Evolutionary conservation across 2,797 vertebrate genomes (phyloP).

Genomic region (Coccyzus lansbergi): DNA sequence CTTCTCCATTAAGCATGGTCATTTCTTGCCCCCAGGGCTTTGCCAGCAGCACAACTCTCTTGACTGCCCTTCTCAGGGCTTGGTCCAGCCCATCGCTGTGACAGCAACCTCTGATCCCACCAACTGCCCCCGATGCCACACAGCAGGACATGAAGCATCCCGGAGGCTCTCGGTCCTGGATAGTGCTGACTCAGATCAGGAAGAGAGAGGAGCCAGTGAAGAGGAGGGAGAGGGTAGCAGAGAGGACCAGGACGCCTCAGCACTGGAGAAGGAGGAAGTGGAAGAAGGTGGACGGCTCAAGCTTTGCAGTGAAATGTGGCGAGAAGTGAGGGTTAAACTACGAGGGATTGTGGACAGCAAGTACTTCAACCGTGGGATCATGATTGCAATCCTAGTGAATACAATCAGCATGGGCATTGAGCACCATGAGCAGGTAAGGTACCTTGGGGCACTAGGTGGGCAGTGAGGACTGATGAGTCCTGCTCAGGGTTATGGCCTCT

Average conservation of each 20-base stretch:
- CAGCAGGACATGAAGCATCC: constrained; percentile 59
- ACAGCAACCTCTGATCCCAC: constrained; percentile 81
- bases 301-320: constrained; percentile 83
- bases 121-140: constrained; percentile 84
- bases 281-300: constrained; percentile 66
- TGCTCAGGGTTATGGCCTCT: background rate
- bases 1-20: background rate
- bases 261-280: constrained; percentile 75
- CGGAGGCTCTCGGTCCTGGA: constrained; percentile 61
- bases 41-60: constrained; percentile 85
- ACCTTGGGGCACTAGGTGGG: background rate
- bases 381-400: constrained; percentile 96
- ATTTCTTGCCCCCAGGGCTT: constrained; percentile 74
- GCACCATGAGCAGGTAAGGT: constrained; percentile 92
- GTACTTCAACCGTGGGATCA: constrained; percentile 96
- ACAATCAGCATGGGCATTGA: constrained; percentile 98
- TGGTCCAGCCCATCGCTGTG: constrained; percentile 85
- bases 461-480: rapidly evolving
- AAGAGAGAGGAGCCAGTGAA: constrained; percentile 52
- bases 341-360: constrained; percentile 97
- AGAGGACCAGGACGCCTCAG: constrained; percentile 59
- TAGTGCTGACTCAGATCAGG: constrained; percentile 64
- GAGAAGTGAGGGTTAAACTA: constrained; percentile 85
- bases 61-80: constrained; percentile 76
- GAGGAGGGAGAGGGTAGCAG: constrained; percentile 36